These are phyloP conservation scores for Crypturellus undulatus DNA, from an alignment of 2,113 vertebrate genomes.

Conservation along the genomic window DNA sequence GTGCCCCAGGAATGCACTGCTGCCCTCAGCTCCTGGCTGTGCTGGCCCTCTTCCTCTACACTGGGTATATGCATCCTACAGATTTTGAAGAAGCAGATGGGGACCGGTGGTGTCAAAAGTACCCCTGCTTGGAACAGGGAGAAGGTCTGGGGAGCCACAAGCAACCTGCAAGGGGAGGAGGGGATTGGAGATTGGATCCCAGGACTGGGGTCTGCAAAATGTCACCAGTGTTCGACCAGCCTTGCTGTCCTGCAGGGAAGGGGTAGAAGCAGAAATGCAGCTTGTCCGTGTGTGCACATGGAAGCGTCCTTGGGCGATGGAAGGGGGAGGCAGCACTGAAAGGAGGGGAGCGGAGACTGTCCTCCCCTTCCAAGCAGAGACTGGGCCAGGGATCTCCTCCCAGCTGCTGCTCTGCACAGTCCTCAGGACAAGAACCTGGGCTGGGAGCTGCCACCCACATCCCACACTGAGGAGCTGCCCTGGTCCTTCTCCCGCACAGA, in stretches of 20 bases:
- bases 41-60: not conserved
- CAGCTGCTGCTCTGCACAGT: not conserved
- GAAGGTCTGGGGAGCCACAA: not conserved
- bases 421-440: not conserved
- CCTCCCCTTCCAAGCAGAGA: not conserved
- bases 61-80: not conserved
- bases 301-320: no score
- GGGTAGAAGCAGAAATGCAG: not conserved
- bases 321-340: not conserved
- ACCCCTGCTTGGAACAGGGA: not conserved
- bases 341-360: not conserved
- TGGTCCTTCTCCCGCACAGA: not conserved
- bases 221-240: no score
- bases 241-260: not conserved
- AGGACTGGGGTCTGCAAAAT: no score
- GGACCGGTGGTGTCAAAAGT: not conserved
- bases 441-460: no score
- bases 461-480: no score
- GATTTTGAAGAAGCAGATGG: not conserved
- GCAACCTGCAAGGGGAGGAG: not conserved
- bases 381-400: not conserved
- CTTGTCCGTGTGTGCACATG: no score
- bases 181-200: no score
- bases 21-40: not conserved
- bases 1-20: rapidly evolving